Conservation (phyloP, 2,888 invertebrate genomes). For the Acanthosepion lycidas region DNA sequence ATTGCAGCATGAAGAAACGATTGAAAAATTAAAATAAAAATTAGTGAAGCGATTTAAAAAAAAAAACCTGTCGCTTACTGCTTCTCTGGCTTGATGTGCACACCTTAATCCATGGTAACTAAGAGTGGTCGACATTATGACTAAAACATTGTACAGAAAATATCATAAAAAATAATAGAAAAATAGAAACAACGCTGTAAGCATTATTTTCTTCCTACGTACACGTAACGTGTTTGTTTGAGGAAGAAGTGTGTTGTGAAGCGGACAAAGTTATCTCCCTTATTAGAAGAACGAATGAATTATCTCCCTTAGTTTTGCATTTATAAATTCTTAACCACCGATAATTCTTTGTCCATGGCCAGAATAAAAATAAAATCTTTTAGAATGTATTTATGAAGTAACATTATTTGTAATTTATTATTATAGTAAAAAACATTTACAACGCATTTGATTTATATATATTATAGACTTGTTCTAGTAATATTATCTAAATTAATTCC, state of each 20-base stretch:
- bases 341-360: no score
- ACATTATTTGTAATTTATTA: no score
- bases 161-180: neutral
- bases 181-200: neutral
- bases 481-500: no score
- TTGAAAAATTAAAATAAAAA: no score
- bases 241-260: neutral
- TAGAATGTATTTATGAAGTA: neutral
- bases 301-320: neutral
- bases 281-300: neutral
- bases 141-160: constrained; percentile 47
- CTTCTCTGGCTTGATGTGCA: constrained; percentile 74
- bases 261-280: no score
- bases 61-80: constrained; percentile 62
- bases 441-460: no score
- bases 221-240: constrained; percentile 5
- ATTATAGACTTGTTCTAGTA: no score
- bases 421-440: no score
- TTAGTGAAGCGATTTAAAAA: neutral
- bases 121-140: constrained; percentile 65
- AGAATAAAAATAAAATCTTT: neutral
- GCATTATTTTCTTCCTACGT: neutral
- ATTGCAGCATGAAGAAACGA: no score
- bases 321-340: no score
- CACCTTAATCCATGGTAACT: constrained; percentile 73